Percentiles rank a stretch among this genome's conserved stretches.
Evolutionary conservation across 2,797 vertebrate genomes (phyloP).

Genomic region (Danio kyathit): DNA sequence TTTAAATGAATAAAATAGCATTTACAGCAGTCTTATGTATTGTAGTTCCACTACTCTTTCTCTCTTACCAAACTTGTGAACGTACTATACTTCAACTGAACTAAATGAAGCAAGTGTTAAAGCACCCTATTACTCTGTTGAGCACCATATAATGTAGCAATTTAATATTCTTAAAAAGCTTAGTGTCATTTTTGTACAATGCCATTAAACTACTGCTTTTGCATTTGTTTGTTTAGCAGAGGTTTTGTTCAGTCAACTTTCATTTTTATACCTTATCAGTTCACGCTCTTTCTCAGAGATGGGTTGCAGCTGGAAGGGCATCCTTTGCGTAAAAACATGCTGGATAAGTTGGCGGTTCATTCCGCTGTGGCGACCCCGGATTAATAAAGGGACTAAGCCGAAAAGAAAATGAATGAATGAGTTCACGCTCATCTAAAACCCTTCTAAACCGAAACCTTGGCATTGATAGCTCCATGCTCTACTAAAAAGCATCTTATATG

Average conservation of each 20-base stretch:
- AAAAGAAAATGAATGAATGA: too few species aligned
- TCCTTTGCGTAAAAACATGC: too few species aligned
- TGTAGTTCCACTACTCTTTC: too few species aligned
- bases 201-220: slow-evolving; percentile 7
- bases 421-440: not conserved
- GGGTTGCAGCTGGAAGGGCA: too few species aligned
- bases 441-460: not conserved
- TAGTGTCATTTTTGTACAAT: not conserved
- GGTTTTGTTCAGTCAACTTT: not conserved
- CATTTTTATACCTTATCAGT: not conserved
- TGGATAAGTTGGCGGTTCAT: too few species aligned
- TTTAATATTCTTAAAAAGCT: not conserved
- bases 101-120: not conserved
- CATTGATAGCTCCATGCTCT: not conserved
- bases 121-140: not conserved
- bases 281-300: too few species aligned
- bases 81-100: too few species aligned
- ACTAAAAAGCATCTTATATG: not conserved
- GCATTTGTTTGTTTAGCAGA: not conserved
- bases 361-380: too few species aligned
- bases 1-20: too few species aligned
- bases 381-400: too few species aligned
- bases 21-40: too few species aligned
- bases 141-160: not conserved
- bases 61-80: too few species aligned